Conservation (phyloP, 2,888 invertebrate genomes). For the Drosophila mayaguana region DNA sequence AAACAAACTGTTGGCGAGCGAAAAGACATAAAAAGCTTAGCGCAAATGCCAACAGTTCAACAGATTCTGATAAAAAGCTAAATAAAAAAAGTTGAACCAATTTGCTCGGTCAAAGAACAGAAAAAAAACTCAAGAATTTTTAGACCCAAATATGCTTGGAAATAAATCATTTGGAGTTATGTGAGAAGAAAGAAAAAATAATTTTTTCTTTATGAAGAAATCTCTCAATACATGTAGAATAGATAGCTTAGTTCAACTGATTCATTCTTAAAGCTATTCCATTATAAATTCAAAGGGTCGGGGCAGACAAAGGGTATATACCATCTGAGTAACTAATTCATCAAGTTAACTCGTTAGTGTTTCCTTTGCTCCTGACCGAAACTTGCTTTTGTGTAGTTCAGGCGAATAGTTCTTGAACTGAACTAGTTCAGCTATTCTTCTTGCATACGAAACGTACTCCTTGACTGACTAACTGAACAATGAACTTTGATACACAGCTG, state of each 20-base stretch:
- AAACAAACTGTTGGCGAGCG: constrained; percentile 48
- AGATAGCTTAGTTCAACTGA: not conserved
- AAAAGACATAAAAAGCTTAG: constrained; percentile 51
- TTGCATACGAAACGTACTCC: no score
- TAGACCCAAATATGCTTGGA: not conserved
- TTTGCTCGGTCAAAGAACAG: constrained; percentile 2
- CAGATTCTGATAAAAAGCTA: constrained; percentile 1
- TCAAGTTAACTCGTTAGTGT: not conserved
- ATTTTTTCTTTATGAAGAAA: not conserved
- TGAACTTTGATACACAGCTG: no score
- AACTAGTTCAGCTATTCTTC: not conserved
- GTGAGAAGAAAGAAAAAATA: not conserved
- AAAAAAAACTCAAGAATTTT: not conserved
- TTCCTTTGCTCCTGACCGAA: not conserved
- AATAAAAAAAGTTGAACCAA: not conserved
- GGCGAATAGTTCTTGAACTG: not conserved
- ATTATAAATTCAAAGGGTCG: not conserved
- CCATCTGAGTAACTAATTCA: not conserved
- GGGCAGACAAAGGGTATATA: not conserved
- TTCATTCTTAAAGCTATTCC: not conserved
- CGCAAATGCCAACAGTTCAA: constrained; percentile 5
- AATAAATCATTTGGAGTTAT: constrained; percentile 8
- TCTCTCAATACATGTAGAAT: not conserved
- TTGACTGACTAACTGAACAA: no score
- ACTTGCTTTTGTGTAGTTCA: not conserved